A percentile compares a stretch with the other conserved stretches of the same genome.
These are phyloP conservation scores for Sorex araneus DNA, from an alignment of 2,113 vertebrate species.

Conservation along the genomic window DNA sequence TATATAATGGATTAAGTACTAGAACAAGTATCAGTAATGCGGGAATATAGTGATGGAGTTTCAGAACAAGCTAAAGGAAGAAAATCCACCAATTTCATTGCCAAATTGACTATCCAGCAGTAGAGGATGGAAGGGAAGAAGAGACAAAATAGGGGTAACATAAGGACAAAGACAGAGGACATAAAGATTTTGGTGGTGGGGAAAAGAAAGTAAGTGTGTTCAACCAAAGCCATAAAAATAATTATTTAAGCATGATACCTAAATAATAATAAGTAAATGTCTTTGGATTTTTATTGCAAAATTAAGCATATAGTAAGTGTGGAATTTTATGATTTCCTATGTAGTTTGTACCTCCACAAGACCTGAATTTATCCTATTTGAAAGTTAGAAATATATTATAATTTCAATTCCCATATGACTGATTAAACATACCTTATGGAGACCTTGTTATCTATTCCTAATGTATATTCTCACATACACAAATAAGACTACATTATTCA, in stretches of 20 bases:
- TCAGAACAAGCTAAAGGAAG: conserved; percentile 6
- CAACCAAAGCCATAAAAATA: too few species aligned
- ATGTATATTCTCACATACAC: background rate
- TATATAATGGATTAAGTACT: too few species aligned
- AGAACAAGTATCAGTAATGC: background rate
- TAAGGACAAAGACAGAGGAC: too few species aligned
- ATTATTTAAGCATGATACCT: too few species aligned
- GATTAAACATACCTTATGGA: background rate
- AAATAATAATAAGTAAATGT: too few species aligned
- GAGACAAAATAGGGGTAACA: too few species aligned
- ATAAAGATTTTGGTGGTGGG: too few species aligned
- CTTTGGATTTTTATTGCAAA: conserved; percentile 29
- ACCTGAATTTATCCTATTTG: background rate
- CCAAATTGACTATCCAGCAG: too few species aligned
- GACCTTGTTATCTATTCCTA: background rate
- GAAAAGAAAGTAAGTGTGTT: too few species aligned
- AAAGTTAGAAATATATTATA: conserved; percentile 16
- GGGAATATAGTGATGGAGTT: background rate
- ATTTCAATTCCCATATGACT: background rate
- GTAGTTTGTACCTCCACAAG: background rate
- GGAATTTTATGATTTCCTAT: background rate
- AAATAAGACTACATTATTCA: background rate
- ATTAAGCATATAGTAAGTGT: background rate
- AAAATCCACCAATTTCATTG: too few species aligned
- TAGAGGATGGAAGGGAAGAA: too few species aligned